Evolutionary conservation across 2,888 invertebrate species (phyloP).

Genomic region (Drosophila robusta): DNA sequence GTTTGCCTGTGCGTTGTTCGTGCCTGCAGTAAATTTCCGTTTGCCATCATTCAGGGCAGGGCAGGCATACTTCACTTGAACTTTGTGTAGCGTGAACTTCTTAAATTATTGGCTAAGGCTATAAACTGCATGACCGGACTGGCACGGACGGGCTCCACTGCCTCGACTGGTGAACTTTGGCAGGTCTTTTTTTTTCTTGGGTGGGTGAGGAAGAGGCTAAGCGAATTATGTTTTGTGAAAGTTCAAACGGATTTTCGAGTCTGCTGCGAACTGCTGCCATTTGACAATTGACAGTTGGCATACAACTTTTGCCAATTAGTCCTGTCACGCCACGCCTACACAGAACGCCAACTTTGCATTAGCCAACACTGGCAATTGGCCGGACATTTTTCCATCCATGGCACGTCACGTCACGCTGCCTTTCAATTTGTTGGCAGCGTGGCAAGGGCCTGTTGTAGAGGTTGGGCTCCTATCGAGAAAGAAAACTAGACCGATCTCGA

Average conservation of each 20-base stretch:
- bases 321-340: conserved; percentile 29
- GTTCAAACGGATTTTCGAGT: conserved; percentile 58
- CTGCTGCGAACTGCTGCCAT: conserved; percentile 41
- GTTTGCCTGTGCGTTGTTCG: conserved; percentile 51
- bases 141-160: conserved; percentile 10
- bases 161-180: conserved; percentile 10
- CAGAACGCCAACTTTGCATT: conserved; percentile 3
- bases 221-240: conserved; percentile 69
- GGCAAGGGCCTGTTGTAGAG: neutral
- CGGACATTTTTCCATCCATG: neutral
- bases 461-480: neutral
- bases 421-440: conserved; percentile 52
- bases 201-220: conserved; percentile 1
- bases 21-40: conserved; percentile 80
- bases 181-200: neutral
- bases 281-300: conserved; percentile 73
- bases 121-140: conserved; percentile 56
- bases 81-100: conserved; percentile 80
- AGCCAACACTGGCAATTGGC: conserved; percentile 8
- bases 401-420: conserved; percentile 39
- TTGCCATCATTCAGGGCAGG: conserved; percentile 71
- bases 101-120: conserved; percentile 74
- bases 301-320: conserved; percentile 67
- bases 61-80: conserved; percentile 73
- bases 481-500: conserved; percentile 16